Evolutionary conservation across 1,140 invertebrate genomes (phyloP).

Genomic region (Tetramorium parvispinum): DNA sequence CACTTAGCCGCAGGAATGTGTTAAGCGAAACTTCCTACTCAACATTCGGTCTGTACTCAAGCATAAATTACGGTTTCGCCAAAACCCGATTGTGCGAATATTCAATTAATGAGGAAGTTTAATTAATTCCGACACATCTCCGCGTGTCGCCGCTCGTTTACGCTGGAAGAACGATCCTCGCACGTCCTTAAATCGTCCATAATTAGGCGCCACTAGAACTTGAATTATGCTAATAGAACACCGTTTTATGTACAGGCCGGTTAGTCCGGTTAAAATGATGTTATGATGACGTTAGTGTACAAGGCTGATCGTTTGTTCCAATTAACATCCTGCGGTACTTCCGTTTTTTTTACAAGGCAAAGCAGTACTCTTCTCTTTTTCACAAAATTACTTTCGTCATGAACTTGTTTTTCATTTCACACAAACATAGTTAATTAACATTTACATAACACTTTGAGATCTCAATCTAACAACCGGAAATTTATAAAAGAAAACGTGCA

Average conservation of each 20-base stretch:
- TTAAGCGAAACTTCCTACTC: constrained; percentile 66
- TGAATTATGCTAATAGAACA: constrained; percentile 37
- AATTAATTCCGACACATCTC: constrained; percentile 7
- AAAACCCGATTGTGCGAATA: neutral
- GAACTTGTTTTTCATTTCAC: constrained; percentile 9
- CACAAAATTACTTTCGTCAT: neutral
- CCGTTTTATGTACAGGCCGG: constrained; percentile 5
- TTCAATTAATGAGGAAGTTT: neutral
- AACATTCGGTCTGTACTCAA: constrained; percentile 2
- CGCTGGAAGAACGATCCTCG: neutral
- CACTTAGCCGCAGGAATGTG: constrained; percentile 68
- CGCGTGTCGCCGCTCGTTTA: neutral
- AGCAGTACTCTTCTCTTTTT: neutral
- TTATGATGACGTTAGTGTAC: constrained; percentile 13
- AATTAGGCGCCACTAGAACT: constrained; percentile 19
- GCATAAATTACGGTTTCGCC: neutral
- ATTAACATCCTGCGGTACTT: constrained; percentile 23
- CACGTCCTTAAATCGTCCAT: neutral
- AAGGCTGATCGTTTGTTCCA: constrained; percentile 31
- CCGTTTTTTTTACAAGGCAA: neutral
- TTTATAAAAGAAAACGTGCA: neutral
- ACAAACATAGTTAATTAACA: neutral
- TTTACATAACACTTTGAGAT: neutral
- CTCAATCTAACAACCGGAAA: neutral
- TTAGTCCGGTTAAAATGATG: neutral